Percentiles rank a stretch among this genome's conserved stretches.
Evolutionary conservation across 2,113 vertebrate species (phyloP).

Genomic region (Colaptes auratus): DNA sequence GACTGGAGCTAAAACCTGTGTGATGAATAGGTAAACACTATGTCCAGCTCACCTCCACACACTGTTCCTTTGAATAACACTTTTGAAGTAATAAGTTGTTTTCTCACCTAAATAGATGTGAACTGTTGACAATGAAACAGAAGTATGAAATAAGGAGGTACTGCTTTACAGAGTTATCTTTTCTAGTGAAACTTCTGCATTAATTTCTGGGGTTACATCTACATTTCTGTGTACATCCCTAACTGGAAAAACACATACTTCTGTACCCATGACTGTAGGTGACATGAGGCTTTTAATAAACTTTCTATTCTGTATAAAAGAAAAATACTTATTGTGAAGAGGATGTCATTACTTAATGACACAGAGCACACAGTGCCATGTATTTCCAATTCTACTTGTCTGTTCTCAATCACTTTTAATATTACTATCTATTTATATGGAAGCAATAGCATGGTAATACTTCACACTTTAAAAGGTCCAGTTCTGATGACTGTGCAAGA

Average conservation of each 20-base stretch:
- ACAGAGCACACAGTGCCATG: not conserved
- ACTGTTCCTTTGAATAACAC: not conserved
- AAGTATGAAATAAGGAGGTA: not conserved
- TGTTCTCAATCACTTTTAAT: not conserved
- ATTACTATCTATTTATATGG: not conserved
- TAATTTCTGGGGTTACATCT: not conserved
- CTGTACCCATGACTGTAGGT: not conserved
- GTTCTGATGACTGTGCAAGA: not conserved
- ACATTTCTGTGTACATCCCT: not conserved
- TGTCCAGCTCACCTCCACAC: not conserved
- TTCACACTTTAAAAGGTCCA: not conserved
- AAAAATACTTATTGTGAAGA: not conserved
- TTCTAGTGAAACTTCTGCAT: not conserved
- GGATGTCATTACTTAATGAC: not conserved
- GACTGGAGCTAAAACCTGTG: not conserved
- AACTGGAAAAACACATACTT: not conserved
- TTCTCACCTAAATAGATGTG: not conserved
- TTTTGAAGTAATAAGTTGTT: not conserved
- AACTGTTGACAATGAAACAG: not conserved
- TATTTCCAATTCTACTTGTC: not conserved
- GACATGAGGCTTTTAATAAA: not conserved
- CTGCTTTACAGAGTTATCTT: not conserved
- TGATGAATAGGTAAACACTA: not conserved
- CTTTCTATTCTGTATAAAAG: not conserved
- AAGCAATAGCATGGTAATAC: not conserved